Evolutionary conservation across 2,888 invertebrate species (phyloP).

Genomic region (Drosophila anomalata): DNA sequence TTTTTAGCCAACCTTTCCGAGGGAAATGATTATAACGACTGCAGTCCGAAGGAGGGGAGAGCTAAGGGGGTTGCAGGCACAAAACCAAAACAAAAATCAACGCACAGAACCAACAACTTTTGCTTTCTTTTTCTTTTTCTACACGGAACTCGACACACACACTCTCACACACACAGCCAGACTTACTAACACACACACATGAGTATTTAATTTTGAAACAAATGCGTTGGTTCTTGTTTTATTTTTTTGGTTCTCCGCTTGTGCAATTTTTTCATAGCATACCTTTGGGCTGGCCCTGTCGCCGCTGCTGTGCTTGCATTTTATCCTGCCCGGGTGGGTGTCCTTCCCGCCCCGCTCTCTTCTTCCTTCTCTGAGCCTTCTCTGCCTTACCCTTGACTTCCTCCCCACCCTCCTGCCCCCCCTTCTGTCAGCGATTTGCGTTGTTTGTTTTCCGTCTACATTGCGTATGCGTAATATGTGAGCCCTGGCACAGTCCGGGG

Average conservation of each 20-base stretch:
- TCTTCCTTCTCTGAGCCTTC: too few species aligned
- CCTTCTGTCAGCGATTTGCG: slow-evolving; percentile 19
- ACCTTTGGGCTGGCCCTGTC: slow-evolving; percentile 66
- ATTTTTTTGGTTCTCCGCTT: slow-evolving; percentile 43
- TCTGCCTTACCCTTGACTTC: slow-evolving; percentile 6
- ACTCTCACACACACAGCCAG: neutral
- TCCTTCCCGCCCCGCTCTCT: slow-evolving; percentile 3
- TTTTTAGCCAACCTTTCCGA: neutral
- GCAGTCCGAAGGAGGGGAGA: neutral
- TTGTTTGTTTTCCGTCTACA: slow-evolving; percentile 32
- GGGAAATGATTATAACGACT: slow-evolving; percentile 55
- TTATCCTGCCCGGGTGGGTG: slow-evolving; percentile 33
- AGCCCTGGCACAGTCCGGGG: neutral
- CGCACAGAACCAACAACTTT: slow-evolving; percentile 66
- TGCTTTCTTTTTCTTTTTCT: slow-evolving; percentile 63
- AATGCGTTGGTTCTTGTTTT: slow-evolving; percentile 47
- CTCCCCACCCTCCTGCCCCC: neutral
- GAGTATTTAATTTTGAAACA: slow-evolving; percentile 77
- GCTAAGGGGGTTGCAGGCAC: slow-evolving; percentile 42
- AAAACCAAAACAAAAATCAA: slow-evolving; percentile 59
- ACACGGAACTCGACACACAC: slow-evolving; percentile 1
- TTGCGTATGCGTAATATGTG: slow-evolving; percentile 68
- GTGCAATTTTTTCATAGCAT: slow-evolving; percentile 68
- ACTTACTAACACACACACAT: slow-evolving; percentile 13
- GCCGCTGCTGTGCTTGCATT: slow-evolving; percentile 58